Evolutionary conservation across 2,797 vertebrate species (phyloP).

Genomic region (Epinephelus awoara): DNA sequence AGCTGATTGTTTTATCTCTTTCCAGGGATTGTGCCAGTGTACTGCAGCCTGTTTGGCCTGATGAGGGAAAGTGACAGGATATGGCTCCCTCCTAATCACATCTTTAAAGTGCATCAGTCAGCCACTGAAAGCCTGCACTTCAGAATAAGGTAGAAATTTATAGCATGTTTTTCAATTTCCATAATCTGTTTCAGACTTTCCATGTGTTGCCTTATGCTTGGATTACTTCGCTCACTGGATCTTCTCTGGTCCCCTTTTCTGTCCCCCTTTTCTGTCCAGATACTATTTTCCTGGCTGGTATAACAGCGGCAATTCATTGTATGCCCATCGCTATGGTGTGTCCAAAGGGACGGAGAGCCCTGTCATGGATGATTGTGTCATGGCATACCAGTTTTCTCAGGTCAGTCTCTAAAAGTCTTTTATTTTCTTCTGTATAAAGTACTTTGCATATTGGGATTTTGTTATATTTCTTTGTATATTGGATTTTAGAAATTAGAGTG

Average conservation of each 20-base stretch:
- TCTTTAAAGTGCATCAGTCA: conserved; percentile 90
- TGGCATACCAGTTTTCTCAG: conserved; percentile 95
- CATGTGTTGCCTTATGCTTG: background rate
- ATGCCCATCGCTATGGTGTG: conserved; percentile 90
- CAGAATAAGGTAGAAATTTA: conserved; percentile 88
- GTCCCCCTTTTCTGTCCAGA: conserved; percentile 74
- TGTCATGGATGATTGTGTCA: conserved; percentile 92
- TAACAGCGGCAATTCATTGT: conserved; percentile 84
- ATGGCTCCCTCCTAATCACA: conserved; percentile 95
- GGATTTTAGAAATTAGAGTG: background rate
- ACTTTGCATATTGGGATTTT: background rate
- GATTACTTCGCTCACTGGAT: background rate
- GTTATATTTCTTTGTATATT: background rate
- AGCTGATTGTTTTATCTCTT: background rate
- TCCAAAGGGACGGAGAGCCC: conserved; percentile 91
- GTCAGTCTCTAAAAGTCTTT: conserved; percentile 75
- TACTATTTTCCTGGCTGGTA: conserved; percentile 97
- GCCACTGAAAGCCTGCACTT: conserved; percentile 88
- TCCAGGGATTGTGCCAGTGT: conserved; percentile 92
- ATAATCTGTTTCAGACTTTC: background rate
- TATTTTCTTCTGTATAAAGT: background rate
- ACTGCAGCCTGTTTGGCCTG: conserved; percentile 92
- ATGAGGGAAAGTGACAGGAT: conserved; percentile 91
- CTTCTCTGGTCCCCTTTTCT: background rate
- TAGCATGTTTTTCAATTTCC: background rate